Conservation (phyloP, 2,113 vertebrate species). For the Vimba vimba region DNA sequence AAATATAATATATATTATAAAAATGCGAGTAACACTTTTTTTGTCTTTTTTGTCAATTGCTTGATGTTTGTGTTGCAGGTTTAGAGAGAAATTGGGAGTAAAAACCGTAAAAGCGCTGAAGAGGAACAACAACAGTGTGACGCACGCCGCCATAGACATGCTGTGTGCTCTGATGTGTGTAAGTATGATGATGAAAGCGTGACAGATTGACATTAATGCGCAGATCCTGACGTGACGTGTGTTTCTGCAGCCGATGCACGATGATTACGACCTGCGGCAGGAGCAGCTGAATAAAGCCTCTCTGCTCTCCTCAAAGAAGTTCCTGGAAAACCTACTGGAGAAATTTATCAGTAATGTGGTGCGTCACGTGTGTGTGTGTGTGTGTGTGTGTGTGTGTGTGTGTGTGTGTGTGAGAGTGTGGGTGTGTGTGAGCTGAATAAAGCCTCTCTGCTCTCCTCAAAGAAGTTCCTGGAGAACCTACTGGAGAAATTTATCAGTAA, state of each 20-base stretch:
- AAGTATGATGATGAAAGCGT: slow-evolving; percentile 65
- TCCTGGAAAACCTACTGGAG: slow-evolving; percentile 96
- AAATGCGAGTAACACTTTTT: too few relatives aligned
- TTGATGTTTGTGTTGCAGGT: slow-evolving; percentile 74
- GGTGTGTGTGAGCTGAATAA: too few relatives aligned
- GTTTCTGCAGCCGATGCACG: slow-evolving; percentile 91
- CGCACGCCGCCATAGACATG: slow-evolving; percentile 96
- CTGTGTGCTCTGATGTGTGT: slow-evolving; percentile 99
- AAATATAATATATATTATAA: slow-evolving; percentile 8
- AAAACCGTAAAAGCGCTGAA: slow-evolving; percentile 99
- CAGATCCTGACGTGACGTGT: not conserved
- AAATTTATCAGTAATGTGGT: slow-evolving; percentile 99
- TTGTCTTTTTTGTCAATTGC: too few relatives aligned
- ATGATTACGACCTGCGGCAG: slow-evolving; percentile 97
- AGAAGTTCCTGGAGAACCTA: too few relatives aligned
- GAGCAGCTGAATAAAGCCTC: slow-evolving; percentile 99
- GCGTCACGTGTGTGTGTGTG: slow-evolving; percentile 54
- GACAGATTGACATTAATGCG: too few relatives aligned
- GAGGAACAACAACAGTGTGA: slow-evolving; percentile 93
- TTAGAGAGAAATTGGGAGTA: slow-evolving; percentile 93
- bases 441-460: too few relatives aligned
- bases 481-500: too few relatives aligned
- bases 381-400: not conserved
- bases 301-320: slow-evolving; percentile 97
- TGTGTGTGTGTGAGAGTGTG: too few relatives aligned